These are phyloP conservation scores for Tenualosa thibaudeaui DNA, from an alignment of 2,797 vertebrate species.

Conservation along the genomic window DNA sequence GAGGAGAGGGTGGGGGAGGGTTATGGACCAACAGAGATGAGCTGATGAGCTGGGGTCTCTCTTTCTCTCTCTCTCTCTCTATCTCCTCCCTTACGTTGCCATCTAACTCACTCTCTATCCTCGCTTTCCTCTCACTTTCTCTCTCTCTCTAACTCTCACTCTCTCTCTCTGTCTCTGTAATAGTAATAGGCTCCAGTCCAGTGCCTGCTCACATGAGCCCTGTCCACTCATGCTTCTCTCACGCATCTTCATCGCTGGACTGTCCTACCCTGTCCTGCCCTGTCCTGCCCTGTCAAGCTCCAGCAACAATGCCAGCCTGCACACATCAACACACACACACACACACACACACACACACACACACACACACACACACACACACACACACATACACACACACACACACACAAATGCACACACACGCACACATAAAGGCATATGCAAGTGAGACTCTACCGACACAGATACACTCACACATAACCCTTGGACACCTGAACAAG, in stretches of 20 bases:
- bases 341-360: conserved; percentile 26
- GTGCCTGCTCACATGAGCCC: conserved; percentile 65
- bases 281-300: conserved; percentile 38
- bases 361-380: conserved; percentile 31
- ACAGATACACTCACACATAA: not conserved
- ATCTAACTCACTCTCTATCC: not conserved
- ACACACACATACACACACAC: conserved; percentile 11
- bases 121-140: not conserved
- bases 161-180: conserved; percentile 28
- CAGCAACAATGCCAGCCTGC: conserved; percentile 15
- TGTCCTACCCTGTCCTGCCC: conserved; percentile 57
- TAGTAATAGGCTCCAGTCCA: conserved; percentile 53
- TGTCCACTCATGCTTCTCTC: conserved; percentile 63
- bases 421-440: not conserved
- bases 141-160: not conserved
- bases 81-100: too few relatives aligned
- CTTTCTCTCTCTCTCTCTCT: not conserved
- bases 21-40: not conserved
- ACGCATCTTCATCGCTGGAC: conserved; percentile 72
- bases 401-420: not conserved
- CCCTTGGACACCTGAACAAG: not conserved
- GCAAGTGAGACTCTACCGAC: too few relatives aligned
- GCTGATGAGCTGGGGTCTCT: not conserved
- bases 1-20: conserved; percentile 51
- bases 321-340: conserved; percentile 7